phyloP scores from a whole-genome alignment of 2,797 vertebrate genomes.

The Xenops minutus region DNA sequence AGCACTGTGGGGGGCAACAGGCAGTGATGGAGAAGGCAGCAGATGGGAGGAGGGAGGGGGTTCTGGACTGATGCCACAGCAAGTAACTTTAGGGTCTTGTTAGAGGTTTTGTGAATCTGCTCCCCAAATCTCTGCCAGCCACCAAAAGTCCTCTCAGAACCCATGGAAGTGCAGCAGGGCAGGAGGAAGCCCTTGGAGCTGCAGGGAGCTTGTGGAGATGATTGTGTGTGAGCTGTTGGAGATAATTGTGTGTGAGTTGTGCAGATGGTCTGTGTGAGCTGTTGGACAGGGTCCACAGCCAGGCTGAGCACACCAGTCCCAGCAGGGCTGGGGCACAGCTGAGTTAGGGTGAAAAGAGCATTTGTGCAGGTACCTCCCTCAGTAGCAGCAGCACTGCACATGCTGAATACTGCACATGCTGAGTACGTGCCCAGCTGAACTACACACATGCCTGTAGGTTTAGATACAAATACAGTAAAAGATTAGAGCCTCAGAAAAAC shows the following conservation, averaged over 20 bases:
- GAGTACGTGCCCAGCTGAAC: neutral
- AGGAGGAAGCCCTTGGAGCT: neutral
- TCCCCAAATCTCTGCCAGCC: neutral
- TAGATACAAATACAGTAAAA: neutral
- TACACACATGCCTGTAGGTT: neutral
- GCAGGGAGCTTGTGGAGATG: neutral
- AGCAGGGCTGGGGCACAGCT: neutral
- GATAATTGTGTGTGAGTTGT: no score
- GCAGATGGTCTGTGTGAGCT: neutral
- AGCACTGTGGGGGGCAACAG: neutral
- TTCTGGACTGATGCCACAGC: neutral
- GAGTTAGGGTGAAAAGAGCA: neutral
- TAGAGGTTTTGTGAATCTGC: neutral
- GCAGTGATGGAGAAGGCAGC: neutral
- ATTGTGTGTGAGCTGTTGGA: neutral
- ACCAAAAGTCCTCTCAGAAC: neutral
- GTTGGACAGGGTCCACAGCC: neutral
- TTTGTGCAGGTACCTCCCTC: neutral
- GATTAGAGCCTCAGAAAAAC: neutral
- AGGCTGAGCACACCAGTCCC: neutral
- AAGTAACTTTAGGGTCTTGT: neutral
- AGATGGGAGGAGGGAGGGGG: neutral
- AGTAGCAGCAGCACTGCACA: neutral
- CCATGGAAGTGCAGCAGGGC: neutral
- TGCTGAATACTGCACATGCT: fast-evolving